Conservation (phyloP, 2,888 invertebrate species). For the Villa cingulata region DNA sequence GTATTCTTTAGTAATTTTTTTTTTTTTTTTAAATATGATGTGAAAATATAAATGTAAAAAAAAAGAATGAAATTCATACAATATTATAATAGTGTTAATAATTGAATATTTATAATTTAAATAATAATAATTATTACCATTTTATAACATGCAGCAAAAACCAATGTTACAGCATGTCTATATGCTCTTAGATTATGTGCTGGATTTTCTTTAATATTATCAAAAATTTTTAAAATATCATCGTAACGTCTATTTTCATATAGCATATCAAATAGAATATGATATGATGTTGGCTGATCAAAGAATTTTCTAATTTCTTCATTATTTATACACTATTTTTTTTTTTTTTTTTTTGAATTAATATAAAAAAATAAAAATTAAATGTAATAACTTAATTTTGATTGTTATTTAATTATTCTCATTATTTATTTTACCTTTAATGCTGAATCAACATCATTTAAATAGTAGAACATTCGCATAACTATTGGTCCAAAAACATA, state of each 20-base stretch:
- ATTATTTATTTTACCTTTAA: slow-evolving; percentile 42
- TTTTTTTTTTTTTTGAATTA: too few relatives aligned
- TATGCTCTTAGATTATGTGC: slow-evolving; percentile 52
- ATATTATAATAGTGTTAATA: too few relatives aligned
- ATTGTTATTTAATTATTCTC: background rate
- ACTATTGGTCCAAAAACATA: slow-evolving; percentile 71
- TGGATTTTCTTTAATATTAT: slow-evolving; percentile 46
- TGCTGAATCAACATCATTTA: slow-evolving; percentile 56
- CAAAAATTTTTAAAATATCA: slow-evolving; percentile 50
- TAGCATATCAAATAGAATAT: slow-evolving; percentile 56
- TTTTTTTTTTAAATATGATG: slow-evolving; percentile 4
- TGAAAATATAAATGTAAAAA: background rate
- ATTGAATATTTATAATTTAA: background rate
- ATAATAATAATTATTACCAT: slow-evolving; percentile 43
- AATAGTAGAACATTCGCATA: slow-evolving; percentile 61
- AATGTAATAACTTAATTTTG: background rate
- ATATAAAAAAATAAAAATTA: background rate
- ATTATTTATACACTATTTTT: slow-evolving; percentile 52
- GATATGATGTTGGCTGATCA: slow-evolving; percentile 53
- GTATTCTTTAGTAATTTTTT: slow-evolving; percentile 64
- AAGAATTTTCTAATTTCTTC: slow-evolving; percentile 51
- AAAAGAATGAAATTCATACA: too few relatives aligned
- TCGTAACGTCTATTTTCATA: slow-evolving; percentile 53
- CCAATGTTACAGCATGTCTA: slow-evolving; percentile 50
- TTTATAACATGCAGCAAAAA: slow-evolving; percentile 60